Evolutionary conservation across 92 coral and sea anemone genomes (phyloP).

Genomic region (Scolanthus callimorphus): DNA sequence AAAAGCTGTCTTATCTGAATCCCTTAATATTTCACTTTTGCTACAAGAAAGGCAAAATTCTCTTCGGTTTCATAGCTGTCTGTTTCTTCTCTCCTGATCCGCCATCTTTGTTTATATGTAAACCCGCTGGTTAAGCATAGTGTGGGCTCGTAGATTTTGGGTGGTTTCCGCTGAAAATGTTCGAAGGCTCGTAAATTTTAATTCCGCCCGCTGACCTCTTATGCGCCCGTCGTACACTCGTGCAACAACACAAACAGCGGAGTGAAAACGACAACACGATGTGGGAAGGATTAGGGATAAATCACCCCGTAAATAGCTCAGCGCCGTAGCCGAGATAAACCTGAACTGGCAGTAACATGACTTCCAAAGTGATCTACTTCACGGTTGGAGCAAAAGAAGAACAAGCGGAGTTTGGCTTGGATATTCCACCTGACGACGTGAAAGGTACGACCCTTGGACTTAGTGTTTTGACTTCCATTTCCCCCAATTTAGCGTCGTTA

Average conservation of each 20-base stretch:
- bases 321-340: no score
- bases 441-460: constrained; percentile 74
- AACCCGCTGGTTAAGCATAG: background rate
- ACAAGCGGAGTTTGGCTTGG: constrained; percentile 73
- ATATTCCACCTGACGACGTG: constrained; percentile 73
- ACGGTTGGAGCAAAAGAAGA: constrained; percentile 75
- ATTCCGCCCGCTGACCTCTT: constrained; percentile 2
- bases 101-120: constrained; percentile 8
- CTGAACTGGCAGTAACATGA: constrained; percentile 35
- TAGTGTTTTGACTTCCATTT: no score
- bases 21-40: no score
- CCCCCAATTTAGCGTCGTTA: no score
- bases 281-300: constrained; percentile 3
- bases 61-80: no score
- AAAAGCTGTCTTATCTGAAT: no score
- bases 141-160: background rate
- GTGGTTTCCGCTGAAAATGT: no score
- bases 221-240: no score
- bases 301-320: background rate
- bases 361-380: constrained; percentile 80
- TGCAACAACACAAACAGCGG: background rate
- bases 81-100: constrained; percentile 25
- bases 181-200: no score
- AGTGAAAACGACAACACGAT: background rate
- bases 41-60: no score